Base-by-base conservation (phyloP, 2,888 invertebrate genomes). In the Melanostoma mellinum region DNA sequence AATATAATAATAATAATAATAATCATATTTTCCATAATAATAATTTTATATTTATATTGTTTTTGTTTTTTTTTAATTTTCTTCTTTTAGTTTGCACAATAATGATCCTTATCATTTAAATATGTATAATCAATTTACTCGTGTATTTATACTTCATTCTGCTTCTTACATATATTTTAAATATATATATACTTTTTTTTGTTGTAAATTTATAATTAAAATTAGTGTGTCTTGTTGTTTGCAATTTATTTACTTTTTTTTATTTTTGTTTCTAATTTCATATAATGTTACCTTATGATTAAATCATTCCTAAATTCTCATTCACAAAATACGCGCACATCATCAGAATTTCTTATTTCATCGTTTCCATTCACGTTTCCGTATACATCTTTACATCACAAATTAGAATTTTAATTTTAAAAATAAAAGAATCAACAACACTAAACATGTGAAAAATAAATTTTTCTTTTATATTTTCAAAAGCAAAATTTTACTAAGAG, bases 91-190 rank as follows among this genome's bases (percentile, higher is more conserved):
- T 78, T 79, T 76, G 74, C 82, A 82, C 81, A 85, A 67, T 85
- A 76, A 84, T 85, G 73, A 85, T 79, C 77, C 81, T 78, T 85
- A 81, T 72, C 65, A 79, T 73, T 84, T 81, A 65, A 77, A 80
- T 75, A 85, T 85, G 77, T 81, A 85, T 81, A 84, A 78, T 85
- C 85, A 78, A 77, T 86, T 85, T 73, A 77, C 68, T 74, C 74
- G 76, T 85, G 85, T 77, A 80, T 85, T 84, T 86, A 85, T 76
- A 78, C 65, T 71, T 86, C 86, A 82, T 85, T 84, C 69, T 85
- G 85, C 61, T 46, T 78, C 86, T 86, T 86, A 86, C 85, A 77
- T 82, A 85, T 78, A 84, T 63, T 67, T 68, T 38, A 58, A 53
- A 65, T 78, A 74, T 78, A 73, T 82, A 73, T 58, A 58, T 63